Base-by-base conservation (phyloP, 92 coral and sea anemone species). In the Epizoanthus fatuus region DNA sequence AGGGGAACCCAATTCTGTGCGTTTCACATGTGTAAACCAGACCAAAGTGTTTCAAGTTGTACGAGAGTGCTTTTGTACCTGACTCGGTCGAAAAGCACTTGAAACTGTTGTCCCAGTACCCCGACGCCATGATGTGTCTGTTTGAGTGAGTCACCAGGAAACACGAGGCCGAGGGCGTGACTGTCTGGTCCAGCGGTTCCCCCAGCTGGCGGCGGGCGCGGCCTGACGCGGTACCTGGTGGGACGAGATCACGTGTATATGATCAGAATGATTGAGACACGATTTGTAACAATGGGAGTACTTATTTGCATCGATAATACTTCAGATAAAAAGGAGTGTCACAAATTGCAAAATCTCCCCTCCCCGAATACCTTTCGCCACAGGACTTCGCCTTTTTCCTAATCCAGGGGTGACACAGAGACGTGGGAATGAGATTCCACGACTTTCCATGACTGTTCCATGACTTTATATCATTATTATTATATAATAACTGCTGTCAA, bases 81-180 rank as follows among this genome's bases (percentile, higher is more conserved):
- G 82, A 58, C 39, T 97, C 99, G 11, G 98, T 89, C 2, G 99
- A 95, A 72, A 97, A 97, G 47, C 98, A 93, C 52, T 97, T 97
- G 86, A 97, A 97, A 70, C 99, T 97, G 86, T 97, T 97, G 78
- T 97, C 99, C 99, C 99, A 97, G 91, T 97, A 97, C 7, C 99
- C 99, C 55, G 97, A 95, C 55, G 98, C 99, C 94, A 97, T 93
- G 35, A 97, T 97, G 44, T 89, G 83, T 58, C 96, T 93, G 83
- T 97, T 97, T 79, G 96, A 95, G 69, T 81, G 88, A 42, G 99
- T 97, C 8, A 97, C 99, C 40, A 89, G 95, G 19, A 97, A 97
- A 69, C 98, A 97, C 22, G 98, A 93, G 35, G 98, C 95, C 55
- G 89, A 86, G 8, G 99, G 99, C 10, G 98, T 95, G 38, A 97